Percentiles rank a stretch among this genome's conserved stretches.
Conservation (phyloP, 2,888 invertebrate genomes). For the Eupithecia subfuscata region DNA sequence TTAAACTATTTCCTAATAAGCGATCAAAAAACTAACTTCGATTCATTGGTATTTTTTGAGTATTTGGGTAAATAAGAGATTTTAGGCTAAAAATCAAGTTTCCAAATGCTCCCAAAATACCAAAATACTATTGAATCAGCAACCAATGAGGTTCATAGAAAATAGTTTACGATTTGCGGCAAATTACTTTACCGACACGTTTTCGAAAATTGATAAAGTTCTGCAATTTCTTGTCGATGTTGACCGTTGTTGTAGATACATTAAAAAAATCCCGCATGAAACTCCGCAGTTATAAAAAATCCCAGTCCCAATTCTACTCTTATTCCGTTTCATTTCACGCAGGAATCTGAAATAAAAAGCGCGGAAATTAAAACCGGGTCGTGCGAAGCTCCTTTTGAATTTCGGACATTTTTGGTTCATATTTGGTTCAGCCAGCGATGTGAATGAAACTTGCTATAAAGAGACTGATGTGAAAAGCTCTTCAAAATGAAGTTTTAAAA, state of each 20-base stretch:
- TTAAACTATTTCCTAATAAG: no score
- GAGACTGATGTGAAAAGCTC: background rate
- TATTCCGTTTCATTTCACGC: background rate
- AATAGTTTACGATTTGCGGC: no score
- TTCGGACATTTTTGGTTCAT: background rate
- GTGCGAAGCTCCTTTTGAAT: constrained; percentile 1
- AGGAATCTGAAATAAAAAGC: background rate
- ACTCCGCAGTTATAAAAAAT: background rate
- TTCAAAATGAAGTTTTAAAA: background rate
- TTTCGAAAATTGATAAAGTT: background rate
- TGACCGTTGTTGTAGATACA: no score
- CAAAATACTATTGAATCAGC: no score
- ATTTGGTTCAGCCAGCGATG: background rate
- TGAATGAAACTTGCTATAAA: background rate
- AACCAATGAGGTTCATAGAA: no score
- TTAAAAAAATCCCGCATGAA: background rate
- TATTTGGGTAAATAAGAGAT: no score
- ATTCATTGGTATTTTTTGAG: no score
- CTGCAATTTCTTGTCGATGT: background rate
- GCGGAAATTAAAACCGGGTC: background rate
- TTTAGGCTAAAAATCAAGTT: no score
- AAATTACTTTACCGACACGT: background rate
- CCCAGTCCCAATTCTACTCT: background rate
- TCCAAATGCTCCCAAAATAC: no score
- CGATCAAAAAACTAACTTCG: no score